phyloP scores from a whole-genome alignment of 2,888 invertebrate genomes.

The Eulithis prunata region DNA sequence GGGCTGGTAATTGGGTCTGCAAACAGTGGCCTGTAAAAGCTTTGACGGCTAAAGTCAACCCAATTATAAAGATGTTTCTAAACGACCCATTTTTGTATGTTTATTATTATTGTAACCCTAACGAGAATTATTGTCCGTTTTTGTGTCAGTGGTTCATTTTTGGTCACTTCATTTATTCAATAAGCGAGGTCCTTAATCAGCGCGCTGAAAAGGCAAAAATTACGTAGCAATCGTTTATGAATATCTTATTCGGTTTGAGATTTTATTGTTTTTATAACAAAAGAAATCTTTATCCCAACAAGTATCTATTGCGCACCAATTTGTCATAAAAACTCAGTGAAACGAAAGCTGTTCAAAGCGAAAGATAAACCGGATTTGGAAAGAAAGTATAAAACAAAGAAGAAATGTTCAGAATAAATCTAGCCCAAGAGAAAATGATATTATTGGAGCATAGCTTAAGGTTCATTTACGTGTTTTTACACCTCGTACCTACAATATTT shows the following conservation, averaged over 20 bases:
- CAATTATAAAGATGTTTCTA: slow-evolving; percentile 1
- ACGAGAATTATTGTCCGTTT: no score
- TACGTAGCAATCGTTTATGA: no score
- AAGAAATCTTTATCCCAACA: neutral
- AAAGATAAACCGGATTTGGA: slow-evolving; percentile 29
- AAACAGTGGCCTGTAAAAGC: slow-evolving; percentile 8
- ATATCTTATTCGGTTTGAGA: no score
- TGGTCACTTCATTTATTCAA: no score
- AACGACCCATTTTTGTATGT: no score
- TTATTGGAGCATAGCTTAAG: neutral
- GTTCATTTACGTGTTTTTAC: neutral
- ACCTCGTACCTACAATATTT: no score
- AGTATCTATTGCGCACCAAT: slow-evolving; percentile 13
- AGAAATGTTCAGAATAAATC: slow-evolving; percentile 8
- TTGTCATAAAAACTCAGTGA: slow-evolving; percentile 31
- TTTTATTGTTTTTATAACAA: neutral
- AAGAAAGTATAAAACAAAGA: slow-evolving; percentile 15
- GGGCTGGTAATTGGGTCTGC: slow-evolving; percentile 30
- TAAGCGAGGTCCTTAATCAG: no score
- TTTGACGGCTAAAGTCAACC: slow-evolving; percentile 2
- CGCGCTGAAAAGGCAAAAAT: no score
- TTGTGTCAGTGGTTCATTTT: no score
- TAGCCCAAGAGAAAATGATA: neutral
- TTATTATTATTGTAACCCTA: no score
- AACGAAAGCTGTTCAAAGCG: slow-evolving; percentile 31